Evolutionary conservation across 2,113 vertebrate genomes (phyloP), one percentile per base, ranked within the genome.

Genomic region (Sinocyclocheilus anshuiensis): DNA sequence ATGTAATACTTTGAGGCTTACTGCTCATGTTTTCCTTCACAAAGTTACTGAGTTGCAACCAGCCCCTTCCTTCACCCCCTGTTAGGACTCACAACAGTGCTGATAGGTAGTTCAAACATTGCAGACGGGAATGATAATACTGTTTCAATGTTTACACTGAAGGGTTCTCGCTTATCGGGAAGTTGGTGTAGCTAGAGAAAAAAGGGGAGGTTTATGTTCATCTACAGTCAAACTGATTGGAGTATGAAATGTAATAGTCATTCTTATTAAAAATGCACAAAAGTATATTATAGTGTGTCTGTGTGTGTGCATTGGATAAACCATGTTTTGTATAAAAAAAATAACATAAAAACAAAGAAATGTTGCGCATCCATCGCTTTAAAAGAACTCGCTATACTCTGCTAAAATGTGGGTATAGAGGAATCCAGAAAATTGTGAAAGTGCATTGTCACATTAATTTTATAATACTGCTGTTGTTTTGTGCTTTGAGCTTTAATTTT

Each of bases 51-150:
- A 59, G 20, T n/a, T n/a, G 57, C 22, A 59, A 59, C 20, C 57
- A 59, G 20, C 57, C 57, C 57, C 55, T 2, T 61, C 57, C 55
- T 2, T 61, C 57, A 61, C 77, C 33, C 33, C 36, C 11, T 80
- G 57, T 80, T 63, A 63, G 13, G 57, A 80, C 33, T 61, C 55
- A 79, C 15, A 80, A 80, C 36, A 80, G 77, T 16, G 33, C 57
- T 80, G 77, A 63, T 61, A 80, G 77, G 77, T 80, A 80, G 33
- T 61, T 57, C 57, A 80, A 80, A 80, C 77, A 61, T 24, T 80
- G 77, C 22, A 1, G 7, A 3, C 15, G 12, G 77, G 33, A 80
- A 80, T 61, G 77, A 59, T 78, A 59, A 78, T 39, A 59, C 29
- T 11, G 5, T 78, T 55, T 78, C 16, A 36, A 1, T 78, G 76